Conservation (phyloP, 2,797 vertebrate genomes). For the Graptemys geographica region DNA sequence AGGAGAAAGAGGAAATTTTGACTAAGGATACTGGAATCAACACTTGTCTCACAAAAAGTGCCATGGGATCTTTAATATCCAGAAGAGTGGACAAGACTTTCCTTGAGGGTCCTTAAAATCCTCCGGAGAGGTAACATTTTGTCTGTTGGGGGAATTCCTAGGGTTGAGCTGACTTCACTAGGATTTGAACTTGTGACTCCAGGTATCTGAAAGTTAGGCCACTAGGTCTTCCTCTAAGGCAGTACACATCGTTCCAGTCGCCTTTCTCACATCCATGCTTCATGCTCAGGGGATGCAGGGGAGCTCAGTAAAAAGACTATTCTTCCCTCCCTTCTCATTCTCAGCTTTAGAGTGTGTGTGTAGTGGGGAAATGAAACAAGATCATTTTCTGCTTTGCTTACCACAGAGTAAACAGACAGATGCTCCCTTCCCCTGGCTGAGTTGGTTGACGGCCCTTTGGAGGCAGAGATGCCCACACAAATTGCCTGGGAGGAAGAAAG, state of each 20-base stretch:
- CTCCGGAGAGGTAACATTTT: neutral
- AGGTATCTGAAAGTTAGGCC: rapidly evolving
- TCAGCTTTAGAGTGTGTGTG: slow-evolving; percentile 44
- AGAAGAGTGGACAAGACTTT: neutral
- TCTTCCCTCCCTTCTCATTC: neutral
- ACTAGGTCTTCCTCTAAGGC: neutral
- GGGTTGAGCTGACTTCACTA: rapidly evolving
- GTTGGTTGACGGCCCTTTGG: neutral
- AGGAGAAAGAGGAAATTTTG: neutral
- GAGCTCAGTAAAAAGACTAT: slow-evolving; percentile 43
- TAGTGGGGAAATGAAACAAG: slow-evolving; percentile 60
- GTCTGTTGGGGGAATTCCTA: rapidly evolving
- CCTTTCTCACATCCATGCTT: neutral
- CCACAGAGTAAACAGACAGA: slow-evolving; percentile 58
- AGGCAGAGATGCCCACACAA: neutral
- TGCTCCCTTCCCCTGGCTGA: neutral
- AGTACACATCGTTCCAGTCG: neutral
- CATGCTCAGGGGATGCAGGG: neutral
- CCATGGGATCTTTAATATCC: neutral
- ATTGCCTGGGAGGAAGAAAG: slow-evolving; percentile 13
- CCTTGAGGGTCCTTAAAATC: neutral
- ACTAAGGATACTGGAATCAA: neutral
- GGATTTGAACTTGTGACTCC: neutral
- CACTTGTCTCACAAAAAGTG: neutral
- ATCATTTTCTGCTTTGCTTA: slow-evolving; percentile 74